Base-by-base conservation (phyloP, 2,113 vertebrate species). In the Amblyornis subalaris region DNA sequence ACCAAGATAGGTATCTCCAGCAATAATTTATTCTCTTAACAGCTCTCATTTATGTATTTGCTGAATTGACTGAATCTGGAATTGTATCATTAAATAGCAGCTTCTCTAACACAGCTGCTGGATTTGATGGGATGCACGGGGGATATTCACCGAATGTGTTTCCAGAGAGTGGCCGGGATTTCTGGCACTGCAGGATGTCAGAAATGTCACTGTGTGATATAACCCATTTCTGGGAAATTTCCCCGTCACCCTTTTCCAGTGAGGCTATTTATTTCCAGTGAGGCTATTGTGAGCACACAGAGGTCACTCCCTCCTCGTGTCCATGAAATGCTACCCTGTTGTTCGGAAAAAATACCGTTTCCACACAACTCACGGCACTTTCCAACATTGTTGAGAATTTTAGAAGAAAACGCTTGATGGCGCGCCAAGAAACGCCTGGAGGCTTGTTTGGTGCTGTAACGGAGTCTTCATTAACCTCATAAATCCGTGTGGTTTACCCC, bases 251-350 rank as follows among this genome's bases (percentile, higher is more conserved):
- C 24, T 57, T 45, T 70, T 25, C 64, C 84, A 45, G 64, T 2
- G 57, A 47, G 79, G 53, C 50, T 22, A 5, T 65, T 38, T 38
- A 38, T 38, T 38, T 44, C 16, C 62, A 9, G 54, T 6, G 70
- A 36, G 24, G 9, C 36, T 38, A 38, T 13, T 8, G 2, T 0
- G 15, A 35, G 38, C 0, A 5, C 24, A 0, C 5, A 31, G 7
- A 11, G 42, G 18, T 20, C 61, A 26, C 35, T 51, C 33, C 6
- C 64, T 44, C 33, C 15, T 1, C 1, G 19, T 8, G 51, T 1
- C 60, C 17, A 0, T 4, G 31, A 26, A 31, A 22, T 26, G 38
- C 42, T 22, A 0, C 13, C 40, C 26, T 1, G 35, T 10, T 5
- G 4, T 24, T 31, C 5, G 25, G 14, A 44, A n/a, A 24, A 8